phyloP scores from a whole-genome alignment of 2,888 invertebrate genomes.

The Platycheirus albimanus region DNA sequence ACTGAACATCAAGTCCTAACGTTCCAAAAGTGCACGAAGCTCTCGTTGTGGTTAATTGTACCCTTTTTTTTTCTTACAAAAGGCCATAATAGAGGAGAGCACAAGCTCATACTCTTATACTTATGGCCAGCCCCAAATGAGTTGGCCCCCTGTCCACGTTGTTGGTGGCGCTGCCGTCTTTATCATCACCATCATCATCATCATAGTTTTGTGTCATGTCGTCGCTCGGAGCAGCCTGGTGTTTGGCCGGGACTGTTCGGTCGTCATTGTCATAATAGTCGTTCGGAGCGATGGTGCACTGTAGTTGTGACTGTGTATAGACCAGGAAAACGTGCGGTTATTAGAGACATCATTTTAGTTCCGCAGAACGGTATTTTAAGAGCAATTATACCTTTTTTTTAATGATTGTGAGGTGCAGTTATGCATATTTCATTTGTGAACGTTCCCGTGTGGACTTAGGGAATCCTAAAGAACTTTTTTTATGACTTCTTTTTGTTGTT shows the following conservation, averaged over 20 bases:
- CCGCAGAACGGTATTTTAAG: conserved; percentile 72
- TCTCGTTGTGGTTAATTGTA: conserved; percentile 64
- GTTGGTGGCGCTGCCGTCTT: no score
- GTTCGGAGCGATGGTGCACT: conserved; percentile 12
- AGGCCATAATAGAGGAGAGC: conserved; percentile 46
- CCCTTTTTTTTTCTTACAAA: conserved; percentile 36
- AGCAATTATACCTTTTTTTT: conserved; percentile 67
- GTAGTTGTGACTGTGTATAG: conserved; percentile 20
- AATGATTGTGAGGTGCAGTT: conserved; percentile 68
- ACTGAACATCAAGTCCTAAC: conserved; percentile 22
- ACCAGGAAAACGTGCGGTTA: conserved; percentile 60
- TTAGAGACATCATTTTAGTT: conserved; percentile 67
- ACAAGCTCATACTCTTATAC: conserved; percentile 4
- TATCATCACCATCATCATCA: background rate
- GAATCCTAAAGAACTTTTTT: conserved; percentile 28
- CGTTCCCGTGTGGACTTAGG: conserved; percentile 31
- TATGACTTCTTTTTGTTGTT: conserved; percentile 19
- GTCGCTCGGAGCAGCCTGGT: background rate
- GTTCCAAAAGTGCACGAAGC: conserved; percentile 40
- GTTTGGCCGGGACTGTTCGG: background rate
- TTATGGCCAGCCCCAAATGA: conserved; percentile 23
- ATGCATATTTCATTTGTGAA: conserved; percentile 68
- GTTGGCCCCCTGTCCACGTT: conserved; percentile 1
- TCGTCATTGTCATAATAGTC: background rate
- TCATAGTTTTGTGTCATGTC: no score